Base-by-base conservation (phyloP, 2,797 vertebrate genomes). In the Cossypha dichroa region DNA sequence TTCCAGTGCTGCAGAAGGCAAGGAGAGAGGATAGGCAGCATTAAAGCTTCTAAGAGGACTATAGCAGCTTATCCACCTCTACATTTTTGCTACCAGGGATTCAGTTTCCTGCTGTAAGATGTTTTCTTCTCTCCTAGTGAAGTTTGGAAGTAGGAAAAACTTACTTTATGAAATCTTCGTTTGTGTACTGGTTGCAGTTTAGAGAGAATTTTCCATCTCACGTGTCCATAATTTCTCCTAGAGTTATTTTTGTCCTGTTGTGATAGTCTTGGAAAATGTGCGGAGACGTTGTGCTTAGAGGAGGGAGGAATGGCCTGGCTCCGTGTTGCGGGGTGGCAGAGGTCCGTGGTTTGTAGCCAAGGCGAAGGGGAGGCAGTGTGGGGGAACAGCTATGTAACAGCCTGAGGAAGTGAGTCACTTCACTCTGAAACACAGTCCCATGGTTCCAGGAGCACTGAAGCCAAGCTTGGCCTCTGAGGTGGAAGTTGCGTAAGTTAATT, bases 361-460 rank as follows among this genome's bases (percentile, higher is more conserved):
- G 67, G 66, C 1, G 1, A 74, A 91, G 66, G 58, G 91, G 90
- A 58, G 85, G 91, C 85, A 43, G 58, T 20, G n/a, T 49, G 75
- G 52, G 91, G 72, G 88, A 90, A 29, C 87, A 85, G 64, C 86
- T 54, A 13, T 89, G 82, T 88, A 90, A 82, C 84, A 92, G 82
- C 84, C 78, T 58, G 76, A 97, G 97, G 96, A 97, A 97, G 87
- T 97, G 94, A 97, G 90, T 97, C 86, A 95, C 83, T 73, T 20
- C 3, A 3, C 52, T 63, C 36, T 90, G 45, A 69, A 93, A 85
- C 29, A 72, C 85, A 88, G 92, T 69, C 68, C 54, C 40, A 7
- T 91, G 91, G 87, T 72, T 92, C 76, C 85, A 94, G 67, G 26
- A 51, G 75, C 89, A 10, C 43, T 60, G 91, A 46, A 82, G 81